Base-by-base conservation (phyloP, 2,888 invertebrate genomes). In the Drosophila antonietae region DNA sequence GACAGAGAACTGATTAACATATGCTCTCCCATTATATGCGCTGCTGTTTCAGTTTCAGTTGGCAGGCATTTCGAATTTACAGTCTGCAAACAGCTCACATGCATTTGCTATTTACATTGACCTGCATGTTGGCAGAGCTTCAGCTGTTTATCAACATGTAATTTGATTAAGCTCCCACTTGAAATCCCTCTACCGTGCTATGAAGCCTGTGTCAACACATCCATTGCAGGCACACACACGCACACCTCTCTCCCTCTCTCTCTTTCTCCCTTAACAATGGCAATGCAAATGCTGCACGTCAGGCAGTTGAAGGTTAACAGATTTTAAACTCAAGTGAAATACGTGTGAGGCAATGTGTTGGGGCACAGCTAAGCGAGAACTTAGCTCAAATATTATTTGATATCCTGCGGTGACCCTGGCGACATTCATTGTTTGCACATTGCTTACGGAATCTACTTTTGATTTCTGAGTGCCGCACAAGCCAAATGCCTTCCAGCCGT, bases 361-460 rank as follows among this genome's bases (percentile, higher is more conserved):
- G 53, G 56, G 18, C 28, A 37, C 44, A 57, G 14, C 61, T 31
- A 37, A 37, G 70, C 78, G 66, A 68, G 70, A 73, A 78, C 73
- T 72, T 66, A 79, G 81, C 73, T 77, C 84, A 89, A 85, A 85
- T 89, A 85, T 89, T 85, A 83, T 89, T 87, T 83, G 89, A 81
- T 87, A 83, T 89, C 88, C 84, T 80, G 89, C 84, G 89, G 87
- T 79, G 80, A 59, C 67, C 63, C 70, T 78, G 80, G 58, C 70
- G 61, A 56, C 82, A 81, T 69, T 80, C 86, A 83, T 86, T 85
- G 89, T 89, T 85, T 85, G 87, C 87, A 55, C 69, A 67, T 63
- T 73, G 79, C 89, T 76, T 81, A 75, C 56, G 68, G 72, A 71
- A 74, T 81, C 75, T 62, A 80, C 85, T 82, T 88, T 79, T 83